Conservation (phyloP, 2,797 vertebrate species). For the Notoglanidium macrostoma region DNA sequence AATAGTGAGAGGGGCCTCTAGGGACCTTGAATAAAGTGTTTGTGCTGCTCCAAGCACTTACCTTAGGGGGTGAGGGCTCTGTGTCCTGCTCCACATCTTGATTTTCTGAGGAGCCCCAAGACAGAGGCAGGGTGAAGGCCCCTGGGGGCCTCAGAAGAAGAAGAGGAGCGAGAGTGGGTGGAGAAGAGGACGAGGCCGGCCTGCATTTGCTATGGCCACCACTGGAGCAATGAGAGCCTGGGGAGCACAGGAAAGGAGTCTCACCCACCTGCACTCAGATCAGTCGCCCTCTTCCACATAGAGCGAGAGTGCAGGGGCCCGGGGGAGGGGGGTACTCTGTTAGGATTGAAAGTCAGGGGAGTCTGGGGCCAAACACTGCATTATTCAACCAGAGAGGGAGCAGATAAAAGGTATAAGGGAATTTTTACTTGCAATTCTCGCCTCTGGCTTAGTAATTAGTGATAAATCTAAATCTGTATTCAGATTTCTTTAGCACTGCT, state of each 20-base stretch:
- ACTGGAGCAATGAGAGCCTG: constrained; percentile 84
- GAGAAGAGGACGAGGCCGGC: constrained; percentile 74
- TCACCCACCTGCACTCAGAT: constrained; percentile 84
- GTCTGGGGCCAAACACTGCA: constrained; percentile 70
- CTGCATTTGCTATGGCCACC: constrained; percentile 75
- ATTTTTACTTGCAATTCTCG: constrained; percentile 30
- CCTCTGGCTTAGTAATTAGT: background rate
- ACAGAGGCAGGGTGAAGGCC: constrained; percentile 72
- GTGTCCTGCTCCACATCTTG: constrained; percentile 67
- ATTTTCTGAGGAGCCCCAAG: constrained; percentile 67
- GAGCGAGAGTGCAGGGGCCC: constrained; percentile 48
- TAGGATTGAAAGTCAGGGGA: background rate
- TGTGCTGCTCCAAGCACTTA: constrained; percentile 69
- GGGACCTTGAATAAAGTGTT: background rate
- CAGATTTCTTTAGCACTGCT: background rate
- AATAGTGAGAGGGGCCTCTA: constrained; percentile 49
- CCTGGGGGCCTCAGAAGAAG: constrained; percentile 71
- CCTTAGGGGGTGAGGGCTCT: constrained; percentile 74
- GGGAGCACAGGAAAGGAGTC: constrained; percentile 92
- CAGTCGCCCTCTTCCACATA: constrained; percentile 73
- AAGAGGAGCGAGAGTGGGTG: constrained; percentile 64
- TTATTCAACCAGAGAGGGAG: constrained; percentile 56
- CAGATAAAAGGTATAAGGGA: constrained; percentile 65
- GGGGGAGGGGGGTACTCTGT: constrained; percentile 61
- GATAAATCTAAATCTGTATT: background rate